A percentile compares a stretch with the other conserved stretches of the same genome.
phyloP scores from a whole-genome alignment of 1,140 invertebrate genomes.

The Protaetia brevitarsis region DNA sequence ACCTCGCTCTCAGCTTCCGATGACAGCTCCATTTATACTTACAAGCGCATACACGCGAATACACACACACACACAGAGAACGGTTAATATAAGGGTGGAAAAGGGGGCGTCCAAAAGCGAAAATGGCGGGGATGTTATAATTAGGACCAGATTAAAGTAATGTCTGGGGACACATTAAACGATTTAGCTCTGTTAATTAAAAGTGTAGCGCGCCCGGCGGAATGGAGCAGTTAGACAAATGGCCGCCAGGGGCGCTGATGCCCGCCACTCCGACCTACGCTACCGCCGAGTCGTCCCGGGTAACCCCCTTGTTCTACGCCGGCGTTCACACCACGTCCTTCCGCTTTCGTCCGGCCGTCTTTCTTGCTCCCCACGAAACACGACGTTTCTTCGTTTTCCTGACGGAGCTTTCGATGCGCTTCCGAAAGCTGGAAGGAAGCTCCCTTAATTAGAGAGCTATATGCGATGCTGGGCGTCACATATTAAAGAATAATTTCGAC shows the following conservation, averaged over 20 bases:
- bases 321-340: background rate
- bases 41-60: too few relatives aligned
- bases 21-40: too few relatives aligned
- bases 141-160: constrained; percentile 53
- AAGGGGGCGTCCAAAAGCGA: too few relatives aligned
- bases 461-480: constrained; percentile 2
- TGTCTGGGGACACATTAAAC: constrained; percentile 52
- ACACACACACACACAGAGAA: too few relatives aligned
- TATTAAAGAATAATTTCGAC: constrained; percentile 15
- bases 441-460: constrained; percentile 5
- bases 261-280: background rate
- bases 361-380: too few relatives aligned
- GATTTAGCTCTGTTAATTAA: constrained; percentile 53
- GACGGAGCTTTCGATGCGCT: background rate
- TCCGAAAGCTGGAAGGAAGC: background rate
- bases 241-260: constrained; percentile 38
- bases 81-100: too few relatives aligned
- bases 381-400: background rate
- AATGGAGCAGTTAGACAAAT: constrained; percentile 45
- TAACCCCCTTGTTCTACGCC: background rate
- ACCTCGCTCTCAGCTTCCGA: too few relatives aligned
- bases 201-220: constrained; percentile 46
- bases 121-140: constrained; percentile 49
- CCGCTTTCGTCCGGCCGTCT: background rate
- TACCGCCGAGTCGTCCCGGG: background rate